Conservation (phyloP, 1,140 invertebrate species). For the Caenorhabditis briggsae region DNA sequence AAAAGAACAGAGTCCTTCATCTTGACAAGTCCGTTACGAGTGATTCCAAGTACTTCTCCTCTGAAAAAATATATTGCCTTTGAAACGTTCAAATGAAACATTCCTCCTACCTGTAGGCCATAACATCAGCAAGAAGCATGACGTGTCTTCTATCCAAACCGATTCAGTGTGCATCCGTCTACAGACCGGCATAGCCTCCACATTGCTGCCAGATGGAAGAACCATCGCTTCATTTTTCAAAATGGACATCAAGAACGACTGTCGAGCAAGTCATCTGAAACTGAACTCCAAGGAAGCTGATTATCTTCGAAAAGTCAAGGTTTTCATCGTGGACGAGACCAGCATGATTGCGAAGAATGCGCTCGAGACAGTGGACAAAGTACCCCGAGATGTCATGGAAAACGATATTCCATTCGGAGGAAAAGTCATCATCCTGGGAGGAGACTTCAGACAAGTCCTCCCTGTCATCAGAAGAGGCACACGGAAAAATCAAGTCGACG, state of each 20-base stretch:
- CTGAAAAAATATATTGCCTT: slow-evolving; percentile 77
- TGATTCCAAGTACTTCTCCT: slow-evolving; percentile 97
- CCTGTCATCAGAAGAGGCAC: slow-evolving; percentile 14
- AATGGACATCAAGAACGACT: too few relatives aligned
- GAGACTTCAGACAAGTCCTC: slow-evolving; percentile 54
- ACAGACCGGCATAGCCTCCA: too few relatives aligned
- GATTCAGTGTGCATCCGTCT: slow-evolving; percentile 97
- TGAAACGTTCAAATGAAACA: neutral
- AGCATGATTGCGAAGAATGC: too few relatives aligned
- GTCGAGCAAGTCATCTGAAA: too few relatives aligned
- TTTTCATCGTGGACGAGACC: too few relatives aligned
- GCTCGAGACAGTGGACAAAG: too few relatives aligned
- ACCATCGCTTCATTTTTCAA: too few relatives aligned
- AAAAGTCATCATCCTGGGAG: slow-evolving; percentile 47
- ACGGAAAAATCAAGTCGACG: neutral
- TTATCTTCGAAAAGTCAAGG: too few relatives aligned
- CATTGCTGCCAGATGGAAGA: too few relatives aligned
- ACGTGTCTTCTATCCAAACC: slow-evolving; percentile 95
- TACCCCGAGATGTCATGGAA: too few relatives aligned
- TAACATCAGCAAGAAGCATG: slow-evolving; percentile 95
- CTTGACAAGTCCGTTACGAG: slow-evolving; percentile 92
- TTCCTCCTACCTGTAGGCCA: slow-evolving; percentile 85
- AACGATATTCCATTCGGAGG: neutral
- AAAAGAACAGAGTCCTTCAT: slow-evolving; percentile 99
- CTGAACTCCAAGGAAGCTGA: too few relatives aligned